A percentile compares a stretch with the other conserved stretches of the same genome.
Conservation (phyloP, 92 coral and sea anemone species). For the Phymanthus crucifer region DNA sequence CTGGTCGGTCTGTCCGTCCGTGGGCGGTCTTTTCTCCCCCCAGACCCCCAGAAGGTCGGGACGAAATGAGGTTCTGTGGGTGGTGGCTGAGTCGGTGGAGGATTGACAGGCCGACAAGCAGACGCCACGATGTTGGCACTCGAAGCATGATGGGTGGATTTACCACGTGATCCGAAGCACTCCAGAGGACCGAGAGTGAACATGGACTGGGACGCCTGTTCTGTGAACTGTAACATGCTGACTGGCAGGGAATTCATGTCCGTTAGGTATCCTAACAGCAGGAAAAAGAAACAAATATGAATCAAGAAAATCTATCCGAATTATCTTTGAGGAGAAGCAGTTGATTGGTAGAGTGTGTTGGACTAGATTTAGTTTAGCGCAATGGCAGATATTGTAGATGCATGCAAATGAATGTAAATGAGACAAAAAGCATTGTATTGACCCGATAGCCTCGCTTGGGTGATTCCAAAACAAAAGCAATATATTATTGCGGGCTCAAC, state of each 20-base stretch:
- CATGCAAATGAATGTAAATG: too few relatives aligned
- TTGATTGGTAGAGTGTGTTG: too few relatives aligned
- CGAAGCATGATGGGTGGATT: conserved; percentile 24
- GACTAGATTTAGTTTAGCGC: too few relatives aligned
- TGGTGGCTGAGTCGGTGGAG: conserved; percentile 64
- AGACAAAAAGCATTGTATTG: too few relatives aligned
- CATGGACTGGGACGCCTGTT: conserved; percentile 66
- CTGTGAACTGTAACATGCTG: conserved; percentile 67
- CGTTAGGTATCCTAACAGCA: conserved; percentile 70
- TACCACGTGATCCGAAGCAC: conserved; percentile 72
- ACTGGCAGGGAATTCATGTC: conserved; percentile 84
- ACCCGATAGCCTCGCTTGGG: too few relatives aligned
- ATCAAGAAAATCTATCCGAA: not conserved
- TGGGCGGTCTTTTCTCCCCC: conserved; percentile 15
- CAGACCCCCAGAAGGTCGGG: conserved; percentile 38
- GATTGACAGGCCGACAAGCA: conserved; percentile 67
- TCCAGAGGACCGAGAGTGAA: conserved; percentile 94
- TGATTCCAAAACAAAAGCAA: too few relatives aligned
- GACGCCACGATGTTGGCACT: conserved; percentile 63
- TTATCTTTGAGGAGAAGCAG: not conserved
- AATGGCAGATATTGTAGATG: too few relatives aligned
- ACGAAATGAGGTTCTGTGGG: conserved; percentile 24
- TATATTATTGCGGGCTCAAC: too few relatives aligned
- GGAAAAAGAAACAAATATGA: not conserved
- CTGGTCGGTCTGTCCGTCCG: conserved; percentile 12